Base-by-base conservation (phyloP, 1,140 invertebrate species). In the Drosophila santomea region DNA sequence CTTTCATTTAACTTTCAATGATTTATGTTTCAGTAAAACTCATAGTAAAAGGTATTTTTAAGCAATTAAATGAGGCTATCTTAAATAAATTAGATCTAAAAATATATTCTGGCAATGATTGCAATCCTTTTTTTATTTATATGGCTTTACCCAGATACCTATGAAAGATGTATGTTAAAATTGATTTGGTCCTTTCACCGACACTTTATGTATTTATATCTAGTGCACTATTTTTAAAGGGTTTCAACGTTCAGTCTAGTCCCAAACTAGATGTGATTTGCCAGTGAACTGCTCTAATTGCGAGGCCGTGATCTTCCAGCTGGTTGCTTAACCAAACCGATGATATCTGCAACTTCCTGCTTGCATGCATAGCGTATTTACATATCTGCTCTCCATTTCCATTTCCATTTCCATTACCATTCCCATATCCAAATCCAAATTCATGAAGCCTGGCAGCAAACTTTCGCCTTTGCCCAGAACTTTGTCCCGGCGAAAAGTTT, bases 311-410 rank as follows among this genome's bases (percentile, higher is more conserved):
- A 69, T 69, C 41, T 69, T 68, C 50, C 66, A 69, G 66, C 62
- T 68, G 32, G 67, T 71, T 71, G 67, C 64, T 57, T 57, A 48
- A 47, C 67, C 36, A 58, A 71, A 71, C 36, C 35, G 47, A 58
- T 71, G 43, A 51, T 71, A 71, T 71, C 51, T 50, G 17, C 36
- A 71, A 50, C 20, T 50, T 71, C 28, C 48, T 43, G 32, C 32
- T 45, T 14, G 28, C 39, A 63, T 38, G 52, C 52, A 45, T 7
- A 35, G 41, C 20, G 28, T 64, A 58, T 64, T 64, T 58, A 71
- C 64, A 72, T 72, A 71, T 71, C 64, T 41, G 64, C 36, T 43
- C 20, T 48, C 17, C 36, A 35, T 47, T 47, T 32, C 36, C 25
- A 56, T 68, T 47, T 23, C 25, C 47, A 54, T 50, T 36, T 35